phyloP scores from a whole-genome alignment of 2,113 vertebrate species.

The Acinonyx jubatus region DNA sequence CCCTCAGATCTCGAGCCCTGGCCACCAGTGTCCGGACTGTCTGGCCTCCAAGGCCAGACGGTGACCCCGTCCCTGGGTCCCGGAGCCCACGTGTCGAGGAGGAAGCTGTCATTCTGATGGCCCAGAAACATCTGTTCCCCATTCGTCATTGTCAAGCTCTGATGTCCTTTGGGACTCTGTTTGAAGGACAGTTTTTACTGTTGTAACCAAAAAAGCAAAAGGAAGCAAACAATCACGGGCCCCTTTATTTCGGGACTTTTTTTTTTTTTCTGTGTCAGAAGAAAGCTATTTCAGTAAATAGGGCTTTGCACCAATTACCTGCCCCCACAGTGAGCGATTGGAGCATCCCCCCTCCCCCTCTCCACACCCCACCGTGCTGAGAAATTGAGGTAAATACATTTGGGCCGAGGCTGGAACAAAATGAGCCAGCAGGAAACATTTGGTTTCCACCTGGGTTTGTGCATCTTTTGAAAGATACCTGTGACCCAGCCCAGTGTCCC shows the following conservation, averaged over 20 bases:
- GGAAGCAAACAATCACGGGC: conserved; percentile 35
- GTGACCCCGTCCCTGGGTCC: background rate
- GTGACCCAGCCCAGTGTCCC: too few species aligned
- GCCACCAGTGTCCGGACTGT: background rate
- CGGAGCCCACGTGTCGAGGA: background rate
- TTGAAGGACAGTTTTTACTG: conserved; percentile 60
- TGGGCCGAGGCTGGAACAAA: background rate
- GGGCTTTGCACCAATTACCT: background rate
- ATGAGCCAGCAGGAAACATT: background rate
- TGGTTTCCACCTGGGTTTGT: background rate
- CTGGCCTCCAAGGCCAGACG: background rate
- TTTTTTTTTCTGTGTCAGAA: background rate
- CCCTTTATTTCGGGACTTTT: background rate
- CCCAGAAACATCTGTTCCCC: conserved; percentile 57
- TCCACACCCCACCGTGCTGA: background rate
- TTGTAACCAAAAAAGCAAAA: conserved; percentile 50
- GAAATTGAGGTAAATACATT: background rate
- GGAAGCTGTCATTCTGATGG: conserved; percentile 10
- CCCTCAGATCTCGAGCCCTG: background rate
- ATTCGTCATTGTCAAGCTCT: conserved; percentile 54
- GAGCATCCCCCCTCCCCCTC: background rate
- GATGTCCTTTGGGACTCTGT: conserved; percentile 43
- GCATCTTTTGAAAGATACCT: background rate
- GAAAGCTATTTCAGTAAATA: conserved; percentile 25
- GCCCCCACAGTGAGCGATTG: background rate